These are phyloP conservation scores for Danionella cerebrum DNA, from an alignment of 2,113 vertebrate genomes.

Conservation along the genomic window DNA sequence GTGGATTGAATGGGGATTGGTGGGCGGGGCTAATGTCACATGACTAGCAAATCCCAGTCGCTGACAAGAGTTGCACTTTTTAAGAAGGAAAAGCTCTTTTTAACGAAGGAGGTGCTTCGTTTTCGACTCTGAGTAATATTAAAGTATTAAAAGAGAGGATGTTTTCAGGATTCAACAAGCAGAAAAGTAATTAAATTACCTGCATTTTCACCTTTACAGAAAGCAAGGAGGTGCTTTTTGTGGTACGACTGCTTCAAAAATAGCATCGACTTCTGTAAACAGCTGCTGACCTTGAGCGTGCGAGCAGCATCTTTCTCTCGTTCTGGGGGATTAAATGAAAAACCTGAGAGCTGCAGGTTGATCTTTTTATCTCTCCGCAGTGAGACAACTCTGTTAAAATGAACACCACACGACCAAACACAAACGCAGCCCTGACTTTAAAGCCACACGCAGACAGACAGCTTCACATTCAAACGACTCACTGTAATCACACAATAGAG, in stretches of 20 bases:
- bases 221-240: too few relatives aligned
- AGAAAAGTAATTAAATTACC: too few relatives aligned
- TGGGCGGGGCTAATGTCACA: background rate
- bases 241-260: background rate
- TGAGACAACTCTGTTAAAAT: slow-evolving; percentile 7
- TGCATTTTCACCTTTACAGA: too few relatives aligned
- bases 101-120: too few relatives aligned
- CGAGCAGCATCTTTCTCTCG: background rate
- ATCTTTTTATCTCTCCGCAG: slow-evolving; percentile 5
- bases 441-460: too few relatives aligned
- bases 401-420: background rate
- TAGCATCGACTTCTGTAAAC: background rate
- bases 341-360: background rate
- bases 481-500: too few relatives aligned
- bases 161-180: too few relatives aligned
- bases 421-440: background rate
- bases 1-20: background rate
- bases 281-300: slow-evolving; percentile 17
- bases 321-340: background rate
- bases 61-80: background rate
- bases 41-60: too few relatives aligned
- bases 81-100: background rate
- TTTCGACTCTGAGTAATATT: too few relatives aligned
- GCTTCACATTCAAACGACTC: too few relatives aligned
- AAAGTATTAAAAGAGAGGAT: too few relatives aligned